phyloP scores from a whole-genome alignment of 2,888 invertebrate species.

The Brenthis hecate region DNA sequence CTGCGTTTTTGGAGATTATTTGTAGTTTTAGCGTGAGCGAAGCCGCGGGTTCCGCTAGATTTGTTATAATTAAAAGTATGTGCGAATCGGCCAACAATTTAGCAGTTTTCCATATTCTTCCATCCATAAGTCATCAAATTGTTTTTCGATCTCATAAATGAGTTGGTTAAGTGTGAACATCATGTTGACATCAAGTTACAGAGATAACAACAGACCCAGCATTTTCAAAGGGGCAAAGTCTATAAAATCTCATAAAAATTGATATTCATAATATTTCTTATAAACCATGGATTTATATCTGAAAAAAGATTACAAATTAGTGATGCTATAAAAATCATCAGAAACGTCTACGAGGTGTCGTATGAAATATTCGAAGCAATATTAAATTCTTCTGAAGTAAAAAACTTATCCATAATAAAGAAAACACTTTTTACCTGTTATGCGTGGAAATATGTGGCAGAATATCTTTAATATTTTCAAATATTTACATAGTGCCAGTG shows the following conservation, averaged over 20 bases:
- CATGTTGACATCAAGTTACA: slow-evolving; percentile 50
- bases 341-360: slow-evolving; percentile 17
- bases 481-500: slow-evolving; percentile 49
- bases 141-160: slow-evolving; percentile 49
- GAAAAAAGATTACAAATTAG: slow-evolving; percentile 9
- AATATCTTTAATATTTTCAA: slow-evolving; percentile 42
- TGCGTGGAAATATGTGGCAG: slow-evolving; percentile 45
- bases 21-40: too few species aligned
- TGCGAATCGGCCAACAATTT: slow-evolving; percentile 46
- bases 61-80: background rate
- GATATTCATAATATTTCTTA: slow-evolving; percentile 51
- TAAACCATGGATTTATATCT: slow-evolving; percentile 10
- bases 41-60: background rate
- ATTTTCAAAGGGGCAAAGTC: slow-evolving; percentile 43
- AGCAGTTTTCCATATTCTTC: slow-evolving; percentile 48
- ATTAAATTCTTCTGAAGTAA: slow-evolving; percentile 26
- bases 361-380: slow-evolving; percentile 32
- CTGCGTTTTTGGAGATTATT: too few species aligned
- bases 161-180: slow-evolving; percentile 50
- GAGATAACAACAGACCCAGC: slow-evolving; percentile 50
- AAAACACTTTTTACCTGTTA: slow-evolving; percentile 48
- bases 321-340: slow-evolving; percentile 5
- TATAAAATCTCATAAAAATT: slow-evolving; percentile 54
- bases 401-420: slow-evolving; percentile 28
- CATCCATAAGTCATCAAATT: slow-evolving; percentile 52